phyloP scores from a whole-genome alignment of 2,113 vertebrate species.

The Marcusenius ussheri region DNA sequence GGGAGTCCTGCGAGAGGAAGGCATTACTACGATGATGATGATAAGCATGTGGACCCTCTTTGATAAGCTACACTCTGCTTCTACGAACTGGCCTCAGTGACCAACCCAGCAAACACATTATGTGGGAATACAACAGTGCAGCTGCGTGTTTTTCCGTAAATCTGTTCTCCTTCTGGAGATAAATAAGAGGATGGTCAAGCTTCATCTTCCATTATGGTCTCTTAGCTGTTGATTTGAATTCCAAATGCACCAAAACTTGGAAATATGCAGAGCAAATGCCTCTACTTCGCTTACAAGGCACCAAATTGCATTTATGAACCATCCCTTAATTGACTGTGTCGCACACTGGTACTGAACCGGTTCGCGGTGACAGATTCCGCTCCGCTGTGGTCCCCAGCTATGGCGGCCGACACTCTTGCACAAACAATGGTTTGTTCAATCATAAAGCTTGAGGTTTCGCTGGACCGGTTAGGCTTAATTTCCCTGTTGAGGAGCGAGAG shows the following conservation, averaged over 20 bases:
- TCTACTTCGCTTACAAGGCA: not conserved
- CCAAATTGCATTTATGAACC: not conserved
- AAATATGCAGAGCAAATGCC: not conserved
- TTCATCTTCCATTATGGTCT: not conserved
- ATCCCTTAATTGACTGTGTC: not conserved
- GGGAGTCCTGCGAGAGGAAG: not conserved
- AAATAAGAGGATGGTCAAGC: not conserved
- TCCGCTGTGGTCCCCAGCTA: not conserved
- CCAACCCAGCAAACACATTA: not conserved
- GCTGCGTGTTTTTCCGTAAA: not conserved
- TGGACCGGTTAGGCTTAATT: not conserved
- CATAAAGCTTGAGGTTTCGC: not conserved
- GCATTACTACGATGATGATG: not conserved
- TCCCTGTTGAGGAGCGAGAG: not conserved
- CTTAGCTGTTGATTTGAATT: not conserved
- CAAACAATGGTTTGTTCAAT: not conserved
- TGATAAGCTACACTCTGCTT: not conserved
- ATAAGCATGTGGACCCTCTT: not conserved
- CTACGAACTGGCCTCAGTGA: not conserved
- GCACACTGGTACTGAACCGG: not conserved
- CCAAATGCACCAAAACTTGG: not conserved
- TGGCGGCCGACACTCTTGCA: not conserved
- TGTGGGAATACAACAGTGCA: not conserved
- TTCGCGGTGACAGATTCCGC: not conserved
- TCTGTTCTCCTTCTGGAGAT: not conserved